Percentiles rank a stretch among this genome's conserved stretches.
These are phyloP conservation scores for Drosophila nr. perissopoda DNA, from an alignment of 2,888 invertebrate species.

Conservation along the genomic window DNA sequence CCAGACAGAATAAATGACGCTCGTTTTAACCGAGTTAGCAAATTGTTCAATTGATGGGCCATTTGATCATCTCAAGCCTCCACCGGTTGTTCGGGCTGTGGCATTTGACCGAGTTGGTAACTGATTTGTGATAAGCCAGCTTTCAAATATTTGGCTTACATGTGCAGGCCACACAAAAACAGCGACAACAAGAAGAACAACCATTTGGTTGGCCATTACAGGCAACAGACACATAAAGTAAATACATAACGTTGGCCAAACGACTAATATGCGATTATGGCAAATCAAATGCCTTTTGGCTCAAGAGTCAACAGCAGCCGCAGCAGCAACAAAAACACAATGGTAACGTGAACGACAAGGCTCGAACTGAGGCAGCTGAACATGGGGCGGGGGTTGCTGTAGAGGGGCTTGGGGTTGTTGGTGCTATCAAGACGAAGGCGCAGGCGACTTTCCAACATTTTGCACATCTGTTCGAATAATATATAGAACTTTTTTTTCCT, in stretches of 20 bases:
- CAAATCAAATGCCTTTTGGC: conserved; percentile 73
- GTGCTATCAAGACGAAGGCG: conserved; percentile 49
- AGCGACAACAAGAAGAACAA: conserved; percentile 8
- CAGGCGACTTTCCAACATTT: conserved; percentile 65
- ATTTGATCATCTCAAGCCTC: conserved; percentile 38
- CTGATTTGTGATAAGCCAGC: conserved; percentile 76
- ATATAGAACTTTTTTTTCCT: conserved; percentile 48
- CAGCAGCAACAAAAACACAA: conserved; percentile 34
- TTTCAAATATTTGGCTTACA: conserved; percentile 60
- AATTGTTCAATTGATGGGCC: conserved; percentile 52
- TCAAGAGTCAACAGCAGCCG: conserved; percentile 63
- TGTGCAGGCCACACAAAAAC: conserved; percentile 15
- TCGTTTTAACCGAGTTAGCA: conserved; percentile 39
- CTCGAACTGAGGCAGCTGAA: conserved; percentile 15
- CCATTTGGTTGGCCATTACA: conserved; percentile 27
- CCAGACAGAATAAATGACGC: conserved; percentile 13
- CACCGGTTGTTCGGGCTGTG: conserved; percentile 20
- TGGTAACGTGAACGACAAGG: conserved; percentile 48
- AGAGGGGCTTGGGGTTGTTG: not conserved
- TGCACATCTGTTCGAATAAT: conserved; percentile 76
- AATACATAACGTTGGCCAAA: conserved; percentile 72
- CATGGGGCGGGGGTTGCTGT: not conserved
- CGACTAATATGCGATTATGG: conserved; percentile 80
- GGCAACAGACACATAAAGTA: conserved; percentile 68
- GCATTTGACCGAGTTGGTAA: conserved; percentile 57